Evolutionary conservation across 2,113 vertebrate genomes (phyloP).

Genomic region (Sclerurus mexicanus): DNA sequence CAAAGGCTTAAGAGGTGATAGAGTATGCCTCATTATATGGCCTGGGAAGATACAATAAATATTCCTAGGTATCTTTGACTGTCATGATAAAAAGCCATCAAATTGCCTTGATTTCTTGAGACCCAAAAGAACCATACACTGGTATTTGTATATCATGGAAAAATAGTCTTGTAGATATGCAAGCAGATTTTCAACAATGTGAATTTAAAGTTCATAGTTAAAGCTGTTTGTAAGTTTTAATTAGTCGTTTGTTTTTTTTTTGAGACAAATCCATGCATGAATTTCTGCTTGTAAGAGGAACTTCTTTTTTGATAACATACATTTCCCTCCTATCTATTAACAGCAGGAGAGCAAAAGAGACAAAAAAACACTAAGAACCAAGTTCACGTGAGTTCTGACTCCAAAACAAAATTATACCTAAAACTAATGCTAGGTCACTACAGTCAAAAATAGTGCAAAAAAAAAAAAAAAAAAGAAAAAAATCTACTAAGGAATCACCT

Average conservation of each 20-base stretch:
- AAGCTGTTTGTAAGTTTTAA: conserved; percentile 28
- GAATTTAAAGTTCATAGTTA: neutral
- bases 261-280: neutral
- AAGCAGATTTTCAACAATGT: neutral
- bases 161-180: neutral
- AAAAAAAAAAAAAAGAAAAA: neutral
- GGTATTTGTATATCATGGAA: neutral
- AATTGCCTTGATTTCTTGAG: neutral
- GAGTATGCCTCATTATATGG: neutral
- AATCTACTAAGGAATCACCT: neutral
- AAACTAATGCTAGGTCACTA: neutral
- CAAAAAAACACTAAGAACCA: neutral
- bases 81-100: neutral
- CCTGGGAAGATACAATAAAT: neutral
- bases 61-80: neutral
- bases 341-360: neutral
- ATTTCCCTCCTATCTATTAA: neutral
- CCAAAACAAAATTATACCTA: neutral
- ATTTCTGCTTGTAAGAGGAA: neutral
- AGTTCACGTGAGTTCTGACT: neutral
- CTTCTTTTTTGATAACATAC: neutral
- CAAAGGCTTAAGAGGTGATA: neutral
- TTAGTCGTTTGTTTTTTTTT: neutral
- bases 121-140: neutral
- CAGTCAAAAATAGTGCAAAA: neutral